Evolutionary conservation across 2,797 vertebrate genomes (phyloP), one percentile per base, ranked within the genome.

Genomic region (Leptodactylus fallax): DNA sequence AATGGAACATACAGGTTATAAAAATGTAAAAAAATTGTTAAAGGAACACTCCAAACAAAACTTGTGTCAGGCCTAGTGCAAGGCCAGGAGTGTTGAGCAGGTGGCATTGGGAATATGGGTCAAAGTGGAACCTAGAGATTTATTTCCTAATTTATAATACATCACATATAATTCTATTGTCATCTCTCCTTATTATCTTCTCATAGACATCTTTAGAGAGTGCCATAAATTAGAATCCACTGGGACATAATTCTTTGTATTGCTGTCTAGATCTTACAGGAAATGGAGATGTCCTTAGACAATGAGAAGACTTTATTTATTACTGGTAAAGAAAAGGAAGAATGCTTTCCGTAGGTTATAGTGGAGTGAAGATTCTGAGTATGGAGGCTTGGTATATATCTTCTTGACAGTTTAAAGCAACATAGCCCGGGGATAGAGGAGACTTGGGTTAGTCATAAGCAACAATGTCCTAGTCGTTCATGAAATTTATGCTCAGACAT

Each of bases 401-500:
- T 74, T 60, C 55, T 74, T 84, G 69, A 74, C 69, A 84, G 12
- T 14, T 84, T 23, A 25, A 74, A 74, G 25, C 53, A 47, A n/a
- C 21, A 47, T 7, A 60, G 82, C 82, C 82, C 56, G 17, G 7
- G 82, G 82, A 60, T 13, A 45, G 9, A 21, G 51, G 21, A 45
- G 81, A 9, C 23, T 21, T 23, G 11, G 25, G 51, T 12, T 55
- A 72, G 27, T 60, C 51, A 83, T 53, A 53, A 12, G n/a, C n/a
- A 25, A 16, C n/a, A 65, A 36, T 69, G 25, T 45, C 10, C 49
- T 58, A 19, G 55, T 71, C 21, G 67, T 58, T 72, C 53, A 16
- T 74, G 7, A 83, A 74, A 84, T 74, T 47, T 84, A 74, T 72
- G 36, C 56, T 58, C n/a, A 74, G 11, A 74, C 55, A 47, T 47